These are phyloP conservation scores for Hemiscyllium ocellatum DNA, from an alignment of 2,113 vertebrate species.

Conservation along the genomic window DNA sequence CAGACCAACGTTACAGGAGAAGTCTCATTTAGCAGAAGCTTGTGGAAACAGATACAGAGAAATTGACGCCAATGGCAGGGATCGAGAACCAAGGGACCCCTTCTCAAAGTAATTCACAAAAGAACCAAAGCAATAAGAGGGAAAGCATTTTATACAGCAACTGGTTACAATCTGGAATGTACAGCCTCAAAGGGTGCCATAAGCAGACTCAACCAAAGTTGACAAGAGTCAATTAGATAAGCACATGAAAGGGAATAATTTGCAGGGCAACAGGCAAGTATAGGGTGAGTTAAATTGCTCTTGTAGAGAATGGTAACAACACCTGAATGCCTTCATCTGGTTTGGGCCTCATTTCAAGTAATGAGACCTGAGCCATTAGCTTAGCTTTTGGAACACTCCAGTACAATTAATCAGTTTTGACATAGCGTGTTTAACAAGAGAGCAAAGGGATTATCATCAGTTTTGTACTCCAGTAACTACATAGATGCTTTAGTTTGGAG, in stretches of 20 bases:
- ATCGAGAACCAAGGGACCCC: background rate
- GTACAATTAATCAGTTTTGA: background rate
- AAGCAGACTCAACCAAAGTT: background rate
- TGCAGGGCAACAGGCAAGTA: background rate
- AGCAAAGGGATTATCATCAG: background rate
- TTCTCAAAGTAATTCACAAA: background rate
- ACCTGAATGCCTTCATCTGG: background rate
- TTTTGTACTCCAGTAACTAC: background rate
- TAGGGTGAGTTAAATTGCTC: background rate
- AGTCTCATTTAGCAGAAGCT: background rate
- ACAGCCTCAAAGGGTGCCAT: background rate
- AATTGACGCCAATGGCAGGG: background rate
- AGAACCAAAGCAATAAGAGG: background rate
- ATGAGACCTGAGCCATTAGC: background rate
- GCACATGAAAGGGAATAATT: background rate
- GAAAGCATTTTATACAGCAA: background rate
- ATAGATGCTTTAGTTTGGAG: background rate
- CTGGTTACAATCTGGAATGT: background rate
- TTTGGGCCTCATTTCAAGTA: background rate
- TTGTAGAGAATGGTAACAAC: background rate
- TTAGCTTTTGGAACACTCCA: background rate
- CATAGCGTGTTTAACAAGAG: background rate
- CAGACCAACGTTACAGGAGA: too few species aligned
- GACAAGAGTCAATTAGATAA: background rate
- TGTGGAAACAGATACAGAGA: background rate